Percentiles rank a stretch among this genome's conserved stretches.
phyloP scores from a whole-genome alignment of 2,888 invertebrate genomes.

The Choristoneura rosaceana region DNA sequence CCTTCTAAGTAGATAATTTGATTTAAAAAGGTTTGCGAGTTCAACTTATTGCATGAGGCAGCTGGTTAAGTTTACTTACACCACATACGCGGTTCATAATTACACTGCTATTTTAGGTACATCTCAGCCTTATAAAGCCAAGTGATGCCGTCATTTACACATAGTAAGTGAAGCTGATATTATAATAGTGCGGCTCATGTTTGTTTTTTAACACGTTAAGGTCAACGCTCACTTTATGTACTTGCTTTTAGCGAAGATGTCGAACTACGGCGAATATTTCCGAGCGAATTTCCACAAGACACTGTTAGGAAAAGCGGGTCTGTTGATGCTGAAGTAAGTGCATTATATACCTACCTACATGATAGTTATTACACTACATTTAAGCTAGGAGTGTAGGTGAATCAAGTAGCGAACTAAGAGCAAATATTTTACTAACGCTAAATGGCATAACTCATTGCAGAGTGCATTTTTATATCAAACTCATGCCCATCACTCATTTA shows the following conservation, averaged over 20 bases:
- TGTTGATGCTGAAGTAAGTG: constrained; percentile 68
- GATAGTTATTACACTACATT: too few relatives aligned
- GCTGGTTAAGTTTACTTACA: constrained; percentile 15
- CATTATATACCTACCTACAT: too few relatives aligned
- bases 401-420: too few relatives aligned
- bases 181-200: constrained; percentile 20
- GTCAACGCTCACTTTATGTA: constrained; percentile 37
- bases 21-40: constrained; percentile 8
- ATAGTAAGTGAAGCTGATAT: constrained; percentile 65
- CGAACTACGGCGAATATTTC: constrained; percentile 75
- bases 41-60: constrained; percentile 10
- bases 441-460: too few relatives aligned
- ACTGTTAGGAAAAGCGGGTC: constrained; percentile 70
- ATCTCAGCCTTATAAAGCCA: constrained; percentile 52
- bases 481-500: too few relatives aligned
- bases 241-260: constrained; percentile 70
- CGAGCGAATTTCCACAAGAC: constrained; percentile 76
- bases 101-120: constrained; percentile 53
- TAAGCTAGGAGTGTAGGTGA: too few relatives aligned
- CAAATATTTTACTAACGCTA: too few relatives aligned
- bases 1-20: constrained; percentile 7
- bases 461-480: too few relatives aligned
- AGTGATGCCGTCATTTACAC: constrained; percentile 68
- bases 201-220: constrained; percentile 28
- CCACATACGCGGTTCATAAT: constrained; percentile 8